Percentiles rank a stretch among this genome's conserved stretches.
Conservation (phyloP, 2,113 vertebrate genomes). For the Amphiprion ocellaris region DNA sequence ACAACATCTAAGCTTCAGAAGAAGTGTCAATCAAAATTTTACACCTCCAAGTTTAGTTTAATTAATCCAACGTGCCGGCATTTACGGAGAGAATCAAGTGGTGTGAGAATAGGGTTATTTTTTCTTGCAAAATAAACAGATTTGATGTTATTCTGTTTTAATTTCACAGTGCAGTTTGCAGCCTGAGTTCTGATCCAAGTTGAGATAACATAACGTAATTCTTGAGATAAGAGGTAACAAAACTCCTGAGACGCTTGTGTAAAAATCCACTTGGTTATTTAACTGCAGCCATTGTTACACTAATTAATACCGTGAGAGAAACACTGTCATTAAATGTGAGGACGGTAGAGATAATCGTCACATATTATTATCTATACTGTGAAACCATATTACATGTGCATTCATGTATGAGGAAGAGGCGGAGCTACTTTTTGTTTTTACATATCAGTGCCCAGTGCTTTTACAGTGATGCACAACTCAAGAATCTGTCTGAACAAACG, state of each 20-base stretch:
- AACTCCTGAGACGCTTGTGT: no score
- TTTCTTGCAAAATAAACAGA: neutral
- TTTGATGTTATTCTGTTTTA: neutral
- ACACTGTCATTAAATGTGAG: slow-evolving; percentile 7
- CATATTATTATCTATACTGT: neutral
- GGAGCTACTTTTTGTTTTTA: neutral
- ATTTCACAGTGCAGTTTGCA: neutral
- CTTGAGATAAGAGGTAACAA: neutral
- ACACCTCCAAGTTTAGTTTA: slow-evolving; percentile 30
- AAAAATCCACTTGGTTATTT: no score
- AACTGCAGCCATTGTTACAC: neutral
- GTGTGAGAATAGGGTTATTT: neutral
- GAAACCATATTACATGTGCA: no score
- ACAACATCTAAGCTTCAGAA: slow-evolving; percentile 43
- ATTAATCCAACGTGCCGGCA: slow-evolving; percentile 19
- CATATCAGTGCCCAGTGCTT: no score
- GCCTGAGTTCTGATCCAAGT: neutral
- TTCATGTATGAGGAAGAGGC: neutral
- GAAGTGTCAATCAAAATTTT: slow-evolving; percentile 29
- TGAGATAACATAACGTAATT: neutral
- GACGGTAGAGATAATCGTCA: neutral
- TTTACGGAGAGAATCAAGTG: neutral
- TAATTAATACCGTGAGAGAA: slow-evolving; percentile 26
- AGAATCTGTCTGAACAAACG: no score
- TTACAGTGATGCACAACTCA: no score